Evolutionary conservation across 1,140 invertebrate species (phyloP), one percentile per base, ranked within the genome.

Genomic region (Gonatopus flavifemur): DNA sequence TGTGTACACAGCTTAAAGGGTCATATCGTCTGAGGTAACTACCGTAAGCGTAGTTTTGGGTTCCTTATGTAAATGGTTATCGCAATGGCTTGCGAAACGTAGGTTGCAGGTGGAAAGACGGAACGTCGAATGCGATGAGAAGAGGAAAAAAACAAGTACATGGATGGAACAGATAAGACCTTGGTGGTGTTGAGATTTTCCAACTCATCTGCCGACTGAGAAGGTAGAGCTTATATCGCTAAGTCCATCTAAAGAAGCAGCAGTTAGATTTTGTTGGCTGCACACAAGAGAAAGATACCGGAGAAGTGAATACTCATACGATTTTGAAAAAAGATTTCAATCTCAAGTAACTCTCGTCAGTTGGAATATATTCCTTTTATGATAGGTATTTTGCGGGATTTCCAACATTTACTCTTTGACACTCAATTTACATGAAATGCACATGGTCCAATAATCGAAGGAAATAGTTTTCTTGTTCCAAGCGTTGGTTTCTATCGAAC

Each of bases 41-140:
- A 56, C 59, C 59, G 46, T 33, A n/a, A n/a, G 44, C 57, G 39
- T 54, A 49, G 56, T 54, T 58, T 52, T 58, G 42, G 47, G 60
- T 60, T 55, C 54, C 57, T 59, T 69, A 68, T 68, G 64, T 66
- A 68, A 69, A 67, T 66, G 61, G 56, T 58, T 69, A 66, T 69
- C 63, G 52, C 58, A 64, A 60, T 67, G 60, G 63, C 54, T n/a
- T 56, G 57, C 55, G 45, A 67, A 61, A 60, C 40, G 61, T 51
- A 41, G 44, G 38, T n/a, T 38, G 33, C 36, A 53, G 46, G 33
- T n/a, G 37, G 30, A 10, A 35, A 39, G 41, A 40, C 3, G 18
- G 25, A 20, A 13, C 15, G n/a, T n/a, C n/a, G 35, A 36, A 0
- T 36, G 15, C 21, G 33, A 20, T n/a, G 40, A 49, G 42, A 51